Evolutionary conservation across 2,113 vertebrate genomes (phyloP).

Genomic region (Paradoxurus hermaphroditus): DNA sequence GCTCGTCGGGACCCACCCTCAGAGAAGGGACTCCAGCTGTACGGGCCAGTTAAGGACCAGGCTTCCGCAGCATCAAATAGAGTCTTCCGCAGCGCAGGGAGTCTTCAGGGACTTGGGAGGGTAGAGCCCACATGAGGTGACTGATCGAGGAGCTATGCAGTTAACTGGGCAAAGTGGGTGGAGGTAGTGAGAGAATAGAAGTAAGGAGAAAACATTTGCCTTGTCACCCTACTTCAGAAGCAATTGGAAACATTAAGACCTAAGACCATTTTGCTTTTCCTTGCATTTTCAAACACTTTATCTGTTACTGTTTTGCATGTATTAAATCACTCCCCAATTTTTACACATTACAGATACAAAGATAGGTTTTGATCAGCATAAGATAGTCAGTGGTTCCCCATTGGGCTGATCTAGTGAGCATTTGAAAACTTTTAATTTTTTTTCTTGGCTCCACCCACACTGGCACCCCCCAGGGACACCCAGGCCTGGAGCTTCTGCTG

Average conservation of each 20-base stretch:
- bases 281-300: not conserved
- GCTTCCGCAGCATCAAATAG: not conserved
- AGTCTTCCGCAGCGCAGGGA: not conserved
- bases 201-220: not conserved
- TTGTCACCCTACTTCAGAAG: not conserved
- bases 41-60: not conserved
- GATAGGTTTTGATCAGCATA: not conserved
- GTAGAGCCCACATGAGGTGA: not conserved
- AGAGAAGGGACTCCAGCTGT: not conserved
- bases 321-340: not conserved
- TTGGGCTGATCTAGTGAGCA: not conserved
- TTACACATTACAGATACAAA: constrained; percentile 1
- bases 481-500: not conserved
- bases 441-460: not conserved
- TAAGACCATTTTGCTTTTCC: not conserved
- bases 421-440: not conserved
- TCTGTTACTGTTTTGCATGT: not conserved
- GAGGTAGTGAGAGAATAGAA: not conserved
- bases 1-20: not conserved
- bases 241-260: not conserved
- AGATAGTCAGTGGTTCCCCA: not conserved
- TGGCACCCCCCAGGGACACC: not conserved
- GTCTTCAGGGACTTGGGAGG: not conserved
- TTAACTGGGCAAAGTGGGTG: not conserved
- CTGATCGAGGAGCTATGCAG: not conserved